These are phyloP conservation scores for Tupaia tana DNA, from an alignment of 2,113 vertebrate species.

Conservation along the genomic window DNA sequence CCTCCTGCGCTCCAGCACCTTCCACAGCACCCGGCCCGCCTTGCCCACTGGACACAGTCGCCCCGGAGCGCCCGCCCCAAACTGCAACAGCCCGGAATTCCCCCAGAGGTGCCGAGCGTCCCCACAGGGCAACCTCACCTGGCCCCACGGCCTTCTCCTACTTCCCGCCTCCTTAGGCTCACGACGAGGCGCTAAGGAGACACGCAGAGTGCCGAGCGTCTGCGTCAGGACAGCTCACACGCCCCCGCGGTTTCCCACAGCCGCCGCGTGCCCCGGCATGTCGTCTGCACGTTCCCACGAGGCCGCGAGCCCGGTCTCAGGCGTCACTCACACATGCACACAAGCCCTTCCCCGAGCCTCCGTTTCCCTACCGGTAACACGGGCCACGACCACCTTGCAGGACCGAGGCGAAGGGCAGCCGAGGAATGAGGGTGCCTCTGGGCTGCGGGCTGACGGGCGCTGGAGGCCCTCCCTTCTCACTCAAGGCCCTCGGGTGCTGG, in stretches of 20 bases:
- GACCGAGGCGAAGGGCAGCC: fast-evolving
- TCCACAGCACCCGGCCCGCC: no score
- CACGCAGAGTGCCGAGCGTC: no score
- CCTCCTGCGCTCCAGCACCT: no score
- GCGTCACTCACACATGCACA: neutral
- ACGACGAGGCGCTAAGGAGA: no score
- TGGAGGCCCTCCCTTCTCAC: neutral
- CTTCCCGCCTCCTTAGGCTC: fast-evolving
- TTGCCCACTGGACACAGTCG: no score
- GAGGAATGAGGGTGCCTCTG: fast-evolving
- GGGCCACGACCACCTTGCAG: fast-evolving
- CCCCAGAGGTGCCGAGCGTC: neutral
- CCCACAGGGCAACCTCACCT: fast-evolving
- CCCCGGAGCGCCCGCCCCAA: fast-evolving
- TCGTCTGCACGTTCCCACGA: no score
- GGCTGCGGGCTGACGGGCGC: fast-evolving
- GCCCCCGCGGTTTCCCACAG: no score
- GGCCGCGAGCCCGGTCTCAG: no score
- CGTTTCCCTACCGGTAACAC: neutral
- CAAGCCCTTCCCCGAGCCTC: neutral
- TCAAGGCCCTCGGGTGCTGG: fast-evolving
- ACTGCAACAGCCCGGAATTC: neutral
- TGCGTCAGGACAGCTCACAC: no score
- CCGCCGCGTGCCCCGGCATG: no score
- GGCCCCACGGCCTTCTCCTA: fast-evolving